Conservation (phyloP, 2,113 vertebrate genomes). For the Australoheros scitulus region DNA sequence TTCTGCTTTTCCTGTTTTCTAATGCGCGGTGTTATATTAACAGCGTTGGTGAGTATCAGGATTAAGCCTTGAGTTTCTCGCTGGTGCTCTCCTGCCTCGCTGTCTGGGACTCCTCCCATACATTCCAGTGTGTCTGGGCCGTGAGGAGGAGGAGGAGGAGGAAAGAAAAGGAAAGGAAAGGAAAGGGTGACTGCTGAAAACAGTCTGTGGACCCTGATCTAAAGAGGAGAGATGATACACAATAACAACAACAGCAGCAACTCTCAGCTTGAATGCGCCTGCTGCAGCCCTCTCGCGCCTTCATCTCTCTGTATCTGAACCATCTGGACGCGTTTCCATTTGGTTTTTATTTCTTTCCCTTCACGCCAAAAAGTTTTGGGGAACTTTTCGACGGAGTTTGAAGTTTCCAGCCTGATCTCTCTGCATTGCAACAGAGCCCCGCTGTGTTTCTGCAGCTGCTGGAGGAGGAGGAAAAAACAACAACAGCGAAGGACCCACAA, state of each 20-base stretch:
- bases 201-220: slow-evolving; percentile 29
- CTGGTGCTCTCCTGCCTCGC: background rate
- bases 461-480: background rate
- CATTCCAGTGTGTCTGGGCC: slow-evolving; percentile 63
- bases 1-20: background rate
- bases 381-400: slow-evolving; percentile 34
- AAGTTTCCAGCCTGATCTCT: slow-evolving; percentile 2
- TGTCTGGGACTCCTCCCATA: slow-evolving; percentile 53
- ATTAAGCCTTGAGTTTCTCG: background rate
- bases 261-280: background rate
- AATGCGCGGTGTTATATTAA: too few relatives aligned
- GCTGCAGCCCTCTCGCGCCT: background rate
- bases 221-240: slow-evolving; percentile 53
- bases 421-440: background rate
- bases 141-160: slow-evolving; percentile 39
- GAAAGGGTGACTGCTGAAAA: background rate
- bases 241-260: slow-evolving; percentile 23
- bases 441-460: too few relatives aligned
- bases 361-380: slow-evolving; percentile 4
- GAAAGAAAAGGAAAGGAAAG: slow-evolving; percentile 35
- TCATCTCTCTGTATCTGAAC: background rate
- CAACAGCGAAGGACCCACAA: background rate
- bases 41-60: background rate
- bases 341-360: background rate
- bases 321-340: background rate